Base-by-base conservation (phyloP, 2,888 invertebrate genomes). In the Diogma glabrata region DNA sequence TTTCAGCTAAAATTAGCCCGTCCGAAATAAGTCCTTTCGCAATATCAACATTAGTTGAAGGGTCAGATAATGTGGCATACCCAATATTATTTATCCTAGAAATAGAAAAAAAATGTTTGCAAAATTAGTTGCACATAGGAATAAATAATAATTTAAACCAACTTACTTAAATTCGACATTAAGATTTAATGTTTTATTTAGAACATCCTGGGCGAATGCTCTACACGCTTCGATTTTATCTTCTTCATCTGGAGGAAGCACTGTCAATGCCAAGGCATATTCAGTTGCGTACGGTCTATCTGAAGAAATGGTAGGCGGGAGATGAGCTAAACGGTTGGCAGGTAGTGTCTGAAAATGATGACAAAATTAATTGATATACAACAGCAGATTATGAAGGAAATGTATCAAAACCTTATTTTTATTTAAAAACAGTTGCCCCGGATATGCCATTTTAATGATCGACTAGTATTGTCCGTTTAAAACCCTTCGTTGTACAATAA, bases 281-380 rank as follows among this genome's bases (percentile, higher is more conserved):
- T 95, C 93, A n/a, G 77, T 79, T 2, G 94, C 96, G 64, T 82
- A 89, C 40, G 88, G 79, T 53, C 81, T 81, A 51, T 91, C 84
- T 3, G 74, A 67, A 28, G 81, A 77, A 62, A 85, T 88, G 51
- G 81, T 79, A 20, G 84, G 72, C 0, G 96, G 94, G 55, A 99
- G 73, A 12, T 79, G 71, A n/a, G 95, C 93, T 61, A 94, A 75
- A 55, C 84, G 79, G 46, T 79, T 79, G 19, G 76, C 69, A 57
- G 78, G 76, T 28, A 89, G 72, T 10, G 73, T 72, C 78, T 79
- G 57, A 0, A 56, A 57, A 53, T 38, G 48, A 54, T 40, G 55
- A 46, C 23, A 26, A 23, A 17, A 26, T 16, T 5, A 45, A 23
- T 45, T 45, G 23, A 45, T 8, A 45, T n/a, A n/a, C n/a, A n/a